phyloP scores from a whole-genome alignment of 2,113 vertebrate species.

The Neolamprologus falcicula region DNA sequence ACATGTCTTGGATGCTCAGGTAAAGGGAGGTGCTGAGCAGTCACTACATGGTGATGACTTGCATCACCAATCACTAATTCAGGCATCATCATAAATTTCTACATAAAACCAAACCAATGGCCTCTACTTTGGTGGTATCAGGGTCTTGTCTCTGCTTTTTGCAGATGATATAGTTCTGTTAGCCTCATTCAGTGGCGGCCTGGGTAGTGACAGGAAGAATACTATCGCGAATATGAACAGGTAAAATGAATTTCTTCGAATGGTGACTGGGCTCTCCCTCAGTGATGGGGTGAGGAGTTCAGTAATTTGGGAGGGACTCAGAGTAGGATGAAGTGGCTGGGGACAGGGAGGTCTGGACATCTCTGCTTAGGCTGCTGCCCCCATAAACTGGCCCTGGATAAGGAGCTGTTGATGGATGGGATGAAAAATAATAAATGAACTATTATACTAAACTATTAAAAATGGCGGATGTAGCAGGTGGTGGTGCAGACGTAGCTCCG shows the following conservation, averaged over 20 bases:
- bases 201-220: not conserved
- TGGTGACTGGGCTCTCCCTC: not conserved
- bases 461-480: too few species aligned
- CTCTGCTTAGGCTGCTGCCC: not conserved
- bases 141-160: not conserved
- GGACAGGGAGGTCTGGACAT: not conserved
- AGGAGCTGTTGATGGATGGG: not conserved
- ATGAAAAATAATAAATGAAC: not conserved
- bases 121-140: not conserved
- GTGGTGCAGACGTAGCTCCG: too few species aligned
- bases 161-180: not conserved
- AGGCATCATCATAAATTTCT: not conserved
- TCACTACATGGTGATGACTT: not conserved
- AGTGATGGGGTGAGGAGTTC: not conserved
- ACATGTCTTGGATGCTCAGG: not conserved
- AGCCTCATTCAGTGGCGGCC: not conserved
- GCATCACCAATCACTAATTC: not conserved
- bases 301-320: not conserved
- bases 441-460: too few species aligned
- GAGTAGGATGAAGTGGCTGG: not conserved
- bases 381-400: not conserved
- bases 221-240: fast-evolving
- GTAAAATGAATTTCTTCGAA: not conserved
- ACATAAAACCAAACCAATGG: not conserved
- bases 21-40: not conserved